These are phyloP conservation scores for Poecile atricapillus DNA, from an alignment of 2,113 vertebrate species.

Conservation along the genomic window DNA sequence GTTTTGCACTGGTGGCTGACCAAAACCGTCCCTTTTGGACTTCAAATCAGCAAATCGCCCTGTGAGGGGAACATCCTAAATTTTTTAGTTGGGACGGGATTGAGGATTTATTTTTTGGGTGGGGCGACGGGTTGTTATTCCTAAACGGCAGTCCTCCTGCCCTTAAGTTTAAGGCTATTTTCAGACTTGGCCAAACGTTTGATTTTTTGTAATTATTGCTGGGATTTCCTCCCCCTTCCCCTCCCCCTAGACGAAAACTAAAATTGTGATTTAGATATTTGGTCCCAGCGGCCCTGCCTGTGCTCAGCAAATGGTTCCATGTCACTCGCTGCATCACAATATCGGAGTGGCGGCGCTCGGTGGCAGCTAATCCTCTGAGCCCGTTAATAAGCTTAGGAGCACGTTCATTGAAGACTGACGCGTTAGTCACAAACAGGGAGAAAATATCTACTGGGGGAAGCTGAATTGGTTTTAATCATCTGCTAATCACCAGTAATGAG, in stretches of 20 bases:
- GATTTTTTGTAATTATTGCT: slow-evolving; percentile 69
- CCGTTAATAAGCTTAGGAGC: slow-evolving; percentile 86
- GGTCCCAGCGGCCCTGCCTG: slow-evolving; percentile 76
- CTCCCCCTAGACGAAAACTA: slow-evolving; percentile 58
- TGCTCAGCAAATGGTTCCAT: slow-evolving; percentile 77
- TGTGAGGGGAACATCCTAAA: neutral
- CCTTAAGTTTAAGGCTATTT: slow-evolving; percentile 45
- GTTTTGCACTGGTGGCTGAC: neutral
- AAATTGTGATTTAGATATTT: slow-evolving; percentile 79
- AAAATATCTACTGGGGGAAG: slow-evolving; percentile 88
- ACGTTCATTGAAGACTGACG: slow-evolving; percentile 85
- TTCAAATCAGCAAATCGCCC: neutral
- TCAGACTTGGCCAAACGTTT: slow-evolving; percentile 58
- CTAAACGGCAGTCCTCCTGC: neutral
- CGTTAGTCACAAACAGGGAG: slow-evolving; percentile 86
- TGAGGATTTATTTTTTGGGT: neutral
- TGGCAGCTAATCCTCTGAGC: slow-evolving; percentile 87
- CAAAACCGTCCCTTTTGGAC: neutral
- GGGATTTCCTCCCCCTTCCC: neutral
- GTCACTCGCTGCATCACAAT: slow-evolving; percentile 85
- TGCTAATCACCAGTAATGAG: slow-evolving; percentile 92
- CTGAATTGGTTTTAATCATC: slow-evolving; percentile 91
- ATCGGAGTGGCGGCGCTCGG: slow-evolving; percentile 79
- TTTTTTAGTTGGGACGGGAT: neutral
- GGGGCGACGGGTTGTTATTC: neutral